Base-by-base conservation (phyloP, 2,888 invertebrate genomes). In the Chelonus formosanus region DNA sequence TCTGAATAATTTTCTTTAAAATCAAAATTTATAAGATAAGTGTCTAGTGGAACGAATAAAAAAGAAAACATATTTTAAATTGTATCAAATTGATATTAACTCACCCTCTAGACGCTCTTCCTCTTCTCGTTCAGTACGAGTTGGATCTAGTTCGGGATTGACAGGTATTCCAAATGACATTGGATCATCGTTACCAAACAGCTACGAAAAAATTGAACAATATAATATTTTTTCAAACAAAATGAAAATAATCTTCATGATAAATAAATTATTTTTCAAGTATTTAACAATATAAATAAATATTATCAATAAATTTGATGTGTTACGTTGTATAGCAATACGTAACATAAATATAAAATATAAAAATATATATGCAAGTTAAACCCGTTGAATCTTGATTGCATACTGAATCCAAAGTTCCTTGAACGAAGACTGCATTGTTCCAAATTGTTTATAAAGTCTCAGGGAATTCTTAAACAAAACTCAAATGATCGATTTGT, bases 121-220 rank as follows among this genome's bases (percentile, higher is more conserved):
- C 3, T 77, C 76, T n/a, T 80, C 80, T 60, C 75, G 78, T 3
- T 78, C 80, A 53, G 69, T 72, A 63, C 75, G 74, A 3, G 69
- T 70, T 8, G 81, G 80, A 70, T 83, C 75, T 10, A 84, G 73
- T 65, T 84, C 84, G 4, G 82, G 79, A 68, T 83, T 80, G 35
- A 84, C 73, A 1, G 85, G 84, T 59, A 85, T 78, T 40, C 81
- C 84, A 67, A 83, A 84, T 35, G 84, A 78, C 79, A 85, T 78
- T 32, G 85, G 83, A 75, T 86, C 85, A 44, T 85, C 85, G 0
- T 77, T 75, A 62, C 80, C 83, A 71, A 86, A 85, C 2, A 85
- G 75, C 86, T 85, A 73, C 10, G 75, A 10, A 74, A 69, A 67
- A 8, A 44, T 32, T 3, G 65, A 8, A 20, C 40, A 53, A 44